Base-by-base conservation (phyloP, 2,888 invertebrate species). In the Timema cristinae region DNA sequence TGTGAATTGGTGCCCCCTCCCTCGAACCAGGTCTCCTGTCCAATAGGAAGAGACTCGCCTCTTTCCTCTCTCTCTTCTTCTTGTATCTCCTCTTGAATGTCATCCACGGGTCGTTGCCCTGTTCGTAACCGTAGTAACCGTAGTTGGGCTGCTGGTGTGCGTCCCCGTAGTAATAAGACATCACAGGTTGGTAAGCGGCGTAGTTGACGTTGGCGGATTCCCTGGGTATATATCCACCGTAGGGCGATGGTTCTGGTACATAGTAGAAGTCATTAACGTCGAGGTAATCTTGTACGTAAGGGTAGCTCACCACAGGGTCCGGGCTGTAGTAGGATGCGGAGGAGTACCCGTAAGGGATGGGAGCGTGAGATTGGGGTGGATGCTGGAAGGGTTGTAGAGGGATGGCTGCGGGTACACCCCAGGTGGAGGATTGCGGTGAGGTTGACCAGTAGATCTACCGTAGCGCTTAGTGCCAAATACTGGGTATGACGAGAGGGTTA, bases 11-110 rank as follows among this genome's bases (percentile, higher is more conserved):
- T 9, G 7, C 32, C 13, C 11, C 50, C 66, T 10, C 84, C 86
- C 79, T 89, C 88, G 76, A 86, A 89, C 84, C 88, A 87, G 15
- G 87, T 87, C 79, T 89, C 89, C 78, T 89, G 89, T n/a, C 88
- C 89, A 49, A 89, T 87, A 0, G 89, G 88, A 52, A 88, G 82
- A 13, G 87, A 83, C 59, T 87, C 85, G 73, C 83, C 83, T 11
- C 83, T 78, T 73, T 83, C 81, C 78, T 88, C 85, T 69, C 88
- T 82, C 75, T 87, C 87, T 78, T 89, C 88, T 71, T 86, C 85
- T 56, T 87, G 82, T 54, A 88, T 85, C 75, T 86, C 87, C 74
- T 89, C 89, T 75, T 88, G 86, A 11, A 85, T 81, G 75, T 86
- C 85, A 73, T 86, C 85, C 8, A 85, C 82, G 82, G 82, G 86